Evolutionary conservation across 2,888 invertebrate genomes (phyloP), one percentile per base, ranked within the genome.

Genomic region (Heliconius erato): DNA sequence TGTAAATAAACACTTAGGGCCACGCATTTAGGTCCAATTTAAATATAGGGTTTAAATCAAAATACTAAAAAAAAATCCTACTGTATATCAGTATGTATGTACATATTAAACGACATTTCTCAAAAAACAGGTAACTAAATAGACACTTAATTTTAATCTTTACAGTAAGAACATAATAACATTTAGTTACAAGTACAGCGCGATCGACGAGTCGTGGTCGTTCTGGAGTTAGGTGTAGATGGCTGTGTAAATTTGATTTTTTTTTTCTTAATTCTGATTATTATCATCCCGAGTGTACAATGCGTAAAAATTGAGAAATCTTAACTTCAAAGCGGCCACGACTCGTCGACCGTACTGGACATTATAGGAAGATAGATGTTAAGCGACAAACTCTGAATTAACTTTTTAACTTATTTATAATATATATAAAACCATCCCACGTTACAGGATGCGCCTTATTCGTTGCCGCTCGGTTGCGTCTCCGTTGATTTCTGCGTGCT

Each of bases 401-500:
- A 79, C 65, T 80, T 79, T 82, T 81, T 81, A 80, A 84, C 82
- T 80, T 82, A 80, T 28, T 28, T 35, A 28, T 44, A 54, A 72
- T 9, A 44, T 14, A 44, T 23, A 59, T 44, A 26, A 44, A n/a
- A 44, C n/a, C 9, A 67, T 16, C 28, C 12, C 44, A 44, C 40
- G 5, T 14, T 71, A 71, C 44, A 59, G 7, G 19, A 68, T 74
- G 35, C 26, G 28, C 44, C 63, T 63, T 69, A 69, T 71, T 82
- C 68, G 68, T 44, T 76, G 68, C 54, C 40, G 63, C 59, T 79
- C 59, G 49, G 71, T 3, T 23, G 71, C 71, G 69, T 80, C 40
- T 82, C 82, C 26, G 67, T 65, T 16, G 82, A 68, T 35, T 59
- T 81, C 14, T 35, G 80, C 49, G 71, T 63, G 40, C 28, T 80